Evolutionary conservation across 2,797 vertebrate species (phyloP), one percentile per base, ranked within the genome.

Genomic region (Gambusia yucatana): DNA sequence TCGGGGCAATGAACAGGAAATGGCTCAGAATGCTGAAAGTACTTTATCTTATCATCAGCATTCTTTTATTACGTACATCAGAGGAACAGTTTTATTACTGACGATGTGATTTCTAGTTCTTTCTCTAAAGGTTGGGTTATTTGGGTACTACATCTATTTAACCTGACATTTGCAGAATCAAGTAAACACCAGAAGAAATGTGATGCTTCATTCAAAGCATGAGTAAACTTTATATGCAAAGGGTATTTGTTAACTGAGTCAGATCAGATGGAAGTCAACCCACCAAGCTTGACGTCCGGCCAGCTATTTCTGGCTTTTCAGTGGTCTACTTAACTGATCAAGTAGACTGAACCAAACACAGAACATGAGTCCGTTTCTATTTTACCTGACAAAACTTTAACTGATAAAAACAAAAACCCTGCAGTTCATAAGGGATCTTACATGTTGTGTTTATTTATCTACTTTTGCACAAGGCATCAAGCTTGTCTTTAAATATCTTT

Each of bases 181-280:
- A 5, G 59, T 50, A 59, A 75, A 55, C 63, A 72, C 3, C n/a
- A 41, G 30, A 25, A 13, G 1, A 20, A 9, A 61, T 41, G 17
- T 46, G 65, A 28, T 77, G 75, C 59, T 71, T 78, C 73, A 63
- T 55, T 78, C 61, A 20, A 57, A 75, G 67, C 30, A 59, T 43
- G 55, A 63, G 52, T 25, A 72, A 67, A 84, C 74, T 81, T 85
- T 88, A 82, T 80, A 69, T 73, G 69, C 20, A 41, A 46, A 41
- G 20, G 3, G 76, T 77, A 14, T 83, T 78, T 79, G 61, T 83
- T 79, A 22, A 3, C 25, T 61, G 73, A 57, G 47, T 30, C 47
- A 75, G 61, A 67, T 80, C 70, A 83, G 65, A 83, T 89, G 87
- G 90, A 90, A 93, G 82, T 69, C 72, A 82, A 91, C 78, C 88